Conservation (phyloP, 2,113 vertebrate species). For the Columba janthina region DNA sequence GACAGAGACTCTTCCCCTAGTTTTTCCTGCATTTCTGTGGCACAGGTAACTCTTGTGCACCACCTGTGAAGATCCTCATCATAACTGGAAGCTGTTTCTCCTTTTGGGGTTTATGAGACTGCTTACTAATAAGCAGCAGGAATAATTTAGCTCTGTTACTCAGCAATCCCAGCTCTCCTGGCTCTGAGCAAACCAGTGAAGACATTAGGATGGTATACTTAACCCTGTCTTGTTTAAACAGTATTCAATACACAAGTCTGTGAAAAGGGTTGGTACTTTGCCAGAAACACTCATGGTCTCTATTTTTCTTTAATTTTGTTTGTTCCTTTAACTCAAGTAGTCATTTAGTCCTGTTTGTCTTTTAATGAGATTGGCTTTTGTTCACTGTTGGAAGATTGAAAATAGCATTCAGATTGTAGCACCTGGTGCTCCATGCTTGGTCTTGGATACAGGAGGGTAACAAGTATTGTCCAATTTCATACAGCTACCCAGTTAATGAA, state of each 20-base stretch:
- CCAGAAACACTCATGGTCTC: neutral
- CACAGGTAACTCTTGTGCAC: neutral
- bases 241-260: neutral
- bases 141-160: neutral
- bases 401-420: neutral
- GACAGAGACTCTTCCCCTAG: neutral
- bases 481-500: neutral
- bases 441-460: neutral
- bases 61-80: neutral
- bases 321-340: slow-evolving; percentile 4
- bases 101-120: neutral
- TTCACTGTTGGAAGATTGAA: slow-evolving; percentile 1
- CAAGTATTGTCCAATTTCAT: neutral
- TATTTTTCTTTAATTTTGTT: neutral
- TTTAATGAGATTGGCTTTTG: neutral
- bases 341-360: neutral
- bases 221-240: neutral
- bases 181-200: neutral
- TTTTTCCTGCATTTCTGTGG: neutral
- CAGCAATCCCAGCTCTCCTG: neutral
- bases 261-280: neutral
- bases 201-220: neutral
- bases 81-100: neutral
- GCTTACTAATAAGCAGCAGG: neutral
- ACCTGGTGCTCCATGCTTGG: neutral